Evolutionary conservation across 2,888 invertebrate genomes (phyloP).

Genomic region (Caenorhabditis afra): DNA sequence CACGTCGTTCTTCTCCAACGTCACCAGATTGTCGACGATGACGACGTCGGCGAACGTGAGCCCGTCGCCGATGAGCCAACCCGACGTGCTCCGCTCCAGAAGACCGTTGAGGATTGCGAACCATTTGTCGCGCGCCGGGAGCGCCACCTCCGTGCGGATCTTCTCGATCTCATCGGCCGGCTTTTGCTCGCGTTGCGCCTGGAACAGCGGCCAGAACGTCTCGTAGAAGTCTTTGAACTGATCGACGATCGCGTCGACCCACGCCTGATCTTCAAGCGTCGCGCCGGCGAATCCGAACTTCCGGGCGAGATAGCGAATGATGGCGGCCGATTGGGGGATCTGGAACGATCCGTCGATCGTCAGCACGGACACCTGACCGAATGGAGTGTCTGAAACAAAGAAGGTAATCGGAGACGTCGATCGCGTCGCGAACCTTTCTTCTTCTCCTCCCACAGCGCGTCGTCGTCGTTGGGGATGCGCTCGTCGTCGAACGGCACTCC

Average conservation of each 20-base stretch:
- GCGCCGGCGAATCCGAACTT: slow-evolving; percentile 52
- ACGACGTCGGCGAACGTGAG: slow-evolving; percentile 58
- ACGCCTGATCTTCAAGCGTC: slow-evolving; percentile 44
- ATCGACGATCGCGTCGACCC: slow-evolving; percentile 53
- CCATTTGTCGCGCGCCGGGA: slow-evolving; percentile 44
- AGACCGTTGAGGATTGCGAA: slow-evolving; percentile 43
- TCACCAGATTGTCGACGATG: slow-evolving; percentile 43
- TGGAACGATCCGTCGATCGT: slow-evolving; percentile 34
- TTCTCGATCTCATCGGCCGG: no score
- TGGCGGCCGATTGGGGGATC: slow-evolving; percentile 37
- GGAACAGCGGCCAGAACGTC: neutral
- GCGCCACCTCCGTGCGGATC: neutral
- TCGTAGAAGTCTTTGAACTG: slow-evolving; percentile 47
- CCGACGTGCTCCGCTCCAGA: slow-evolving; percentile 46
- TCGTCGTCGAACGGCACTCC: no score
- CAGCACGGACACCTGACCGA: slow-evolving; percentile 37
- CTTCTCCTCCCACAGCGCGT: no score
- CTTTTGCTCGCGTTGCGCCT: no score
- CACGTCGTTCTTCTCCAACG: slow-evolving; percentile 35
- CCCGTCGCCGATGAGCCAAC: slow-evolving; percentile 48
- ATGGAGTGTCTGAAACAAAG: no score
- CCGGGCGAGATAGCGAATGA: slow-evolving; percentile 38
- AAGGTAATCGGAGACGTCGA: no score
- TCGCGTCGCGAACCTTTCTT: no score
- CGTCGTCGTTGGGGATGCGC: no score